Base-by-base conservation (phyloP, 2,888 invertebrate species). In the Odontothrips loti region DNA sequence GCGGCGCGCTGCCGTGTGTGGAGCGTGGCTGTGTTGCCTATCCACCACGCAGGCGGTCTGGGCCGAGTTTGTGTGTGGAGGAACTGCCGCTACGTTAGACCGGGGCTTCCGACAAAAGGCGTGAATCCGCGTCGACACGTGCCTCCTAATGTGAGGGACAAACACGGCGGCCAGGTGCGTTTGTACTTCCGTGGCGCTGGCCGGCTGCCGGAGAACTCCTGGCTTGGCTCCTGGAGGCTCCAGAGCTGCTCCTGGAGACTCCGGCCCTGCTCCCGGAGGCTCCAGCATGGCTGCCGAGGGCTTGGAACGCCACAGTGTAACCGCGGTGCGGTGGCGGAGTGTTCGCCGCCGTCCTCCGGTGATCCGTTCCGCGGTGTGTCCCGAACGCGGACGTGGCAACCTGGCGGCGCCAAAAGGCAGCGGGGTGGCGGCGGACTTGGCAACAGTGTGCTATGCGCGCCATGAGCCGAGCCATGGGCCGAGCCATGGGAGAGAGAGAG, bases 311-410 rank as follows among this genome's bases (percentile, higher is more conserved):
- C 58, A 17, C 20, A n/a, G 15, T 51, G 51, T 15, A 9, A 11
- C 48, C 48, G 12, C 51, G 51, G 51, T 51, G 51, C 51, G 51
- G 20, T 17, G 51, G 15, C 15, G 51, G 6, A 12, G 15, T 3
- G 15, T 17, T 12, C 17, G 51, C 51, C 9, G 51, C 51, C 9
- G 1, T 12, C 51, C 48, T 15, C 48, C 51, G 6, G 51, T 17
- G 20, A 17, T 20, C 20, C 51, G 2, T 1, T 1, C 85, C 86
- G 85, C 84, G 84, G 85, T 85, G 84, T 85, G 86, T 86, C 86
- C 86, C 86, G 86, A 85, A 85, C 85, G 85, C 86, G 86, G 86
- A 86, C 86, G 86, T 86, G 85, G 85, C 85, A 86, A 85, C 85
- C 86, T 84, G 85, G 84, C 84, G 85, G 85, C 85, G 85, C 85